Conservation (phyloP, 2,797 vertebrate genomes). For the Vespertilio murinus region DNA sequence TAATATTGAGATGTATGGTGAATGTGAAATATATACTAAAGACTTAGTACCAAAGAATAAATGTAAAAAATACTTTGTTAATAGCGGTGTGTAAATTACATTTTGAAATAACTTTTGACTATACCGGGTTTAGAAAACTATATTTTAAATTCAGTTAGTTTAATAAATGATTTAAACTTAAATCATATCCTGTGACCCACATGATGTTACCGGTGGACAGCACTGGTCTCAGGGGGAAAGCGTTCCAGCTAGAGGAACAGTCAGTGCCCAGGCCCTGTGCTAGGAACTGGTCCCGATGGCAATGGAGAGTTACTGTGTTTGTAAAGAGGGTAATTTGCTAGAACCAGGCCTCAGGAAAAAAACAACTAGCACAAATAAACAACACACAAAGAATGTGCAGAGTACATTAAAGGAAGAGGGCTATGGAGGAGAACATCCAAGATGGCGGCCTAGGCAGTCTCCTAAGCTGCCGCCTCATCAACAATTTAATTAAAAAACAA, state of each 20-base stretch:
- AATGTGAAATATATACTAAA: not conserved
- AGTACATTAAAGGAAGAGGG: not conserved
- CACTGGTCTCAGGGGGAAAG: not conserved
- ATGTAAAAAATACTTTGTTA: not conserved
- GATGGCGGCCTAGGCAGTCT: no score
- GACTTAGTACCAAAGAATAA: not conserved
- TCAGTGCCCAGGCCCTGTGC: not conserved
- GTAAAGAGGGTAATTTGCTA: not conserved
- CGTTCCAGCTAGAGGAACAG: not conserved
- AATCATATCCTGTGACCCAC: not conserved
- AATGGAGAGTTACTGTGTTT: not conserved
- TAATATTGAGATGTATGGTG: not conserved
- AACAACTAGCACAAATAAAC: not conserved
- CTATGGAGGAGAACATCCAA: no score
- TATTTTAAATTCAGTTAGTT: not conserved
- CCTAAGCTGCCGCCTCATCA: no score
- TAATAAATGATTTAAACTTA: not conserved
- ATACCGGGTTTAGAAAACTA: not conserved
- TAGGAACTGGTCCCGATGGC: not conserved
- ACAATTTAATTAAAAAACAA: no score
- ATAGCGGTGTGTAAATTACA: not conserved
- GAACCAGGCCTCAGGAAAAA: not conserved
- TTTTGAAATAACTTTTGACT: conserved; percentile 4
- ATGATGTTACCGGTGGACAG: not conserved
- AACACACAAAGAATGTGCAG: not conserved